Percentiles rank a stretch among this genome's conserved stretches.
Conservation (phyloP, 2,888 invertebrate species). For the Molorchus minor region DNA sequence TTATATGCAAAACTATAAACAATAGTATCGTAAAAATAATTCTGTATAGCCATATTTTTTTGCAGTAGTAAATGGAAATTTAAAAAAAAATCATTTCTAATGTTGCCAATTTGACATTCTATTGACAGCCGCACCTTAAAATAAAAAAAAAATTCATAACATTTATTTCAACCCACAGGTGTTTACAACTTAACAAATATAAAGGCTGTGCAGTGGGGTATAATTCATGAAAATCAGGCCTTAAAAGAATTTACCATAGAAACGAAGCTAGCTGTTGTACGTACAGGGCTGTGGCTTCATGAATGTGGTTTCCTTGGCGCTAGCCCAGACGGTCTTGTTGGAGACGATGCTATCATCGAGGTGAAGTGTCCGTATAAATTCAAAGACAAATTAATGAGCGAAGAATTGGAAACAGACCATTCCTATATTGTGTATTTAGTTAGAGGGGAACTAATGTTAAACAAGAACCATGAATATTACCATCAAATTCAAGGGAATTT, state of each 20-base stretch:
- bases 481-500: no score
- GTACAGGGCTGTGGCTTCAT: not conserved
- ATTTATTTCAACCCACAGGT: not conserved
- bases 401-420: not conserved
- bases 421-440: no score
- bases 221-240: not conserved
- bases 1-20: no score
- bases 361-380: conserved; percentile 1
- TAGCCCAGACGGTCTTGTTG: not conserved
- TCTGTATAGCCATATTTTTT: no score
- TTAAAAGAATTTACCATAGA: not conserved
- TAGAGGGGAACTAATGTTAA: no score
- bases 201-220: not conserved
- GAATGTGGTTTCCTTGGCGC: not conserved
- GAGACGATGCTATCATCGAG: not conserved
- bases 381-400: not conserved
- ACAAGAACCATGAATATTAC: no score
- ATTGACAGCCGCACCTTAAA: not conserved
- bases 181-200: not conserved
- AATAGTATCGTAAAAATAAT: no score
- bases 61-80: no score
- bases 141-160: not conserved
- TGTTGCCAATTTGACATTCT: no score
- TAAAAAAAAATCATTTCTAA: no score
- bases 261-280: not conserved